Evolutionary conservation across 2,888 invertebrate genomes (phyloP).

Genomic region (Platycheirus rosarum): DNA sequence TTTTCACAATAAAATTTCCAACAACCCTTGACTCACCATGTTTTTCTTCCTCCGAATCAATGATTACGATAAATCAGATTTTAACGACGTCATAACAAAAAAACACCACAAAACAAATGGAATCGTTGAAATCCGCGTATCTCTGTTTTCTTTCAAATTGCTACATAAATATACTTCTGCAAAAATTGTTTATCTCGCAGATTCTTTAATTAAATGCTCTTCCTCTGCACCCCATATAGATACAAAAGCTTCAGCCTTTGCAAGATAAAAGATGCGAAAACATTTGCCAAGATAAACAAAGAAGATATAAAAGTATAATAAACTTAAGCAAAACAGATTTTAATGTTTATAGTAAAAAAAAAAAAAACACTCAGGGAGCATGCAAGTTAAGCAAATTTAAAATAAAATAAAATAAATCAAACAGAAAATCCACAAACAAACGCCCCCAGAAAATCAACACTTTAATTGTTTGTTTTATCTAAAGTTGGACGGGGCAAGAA

Average conservation of each 20-base stretch:
- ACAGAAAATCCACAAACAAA: background rate
- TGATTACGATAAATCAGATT: slow-evolving; percentile 25
- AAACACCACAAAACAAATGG: slow-evolving; percentile 7
- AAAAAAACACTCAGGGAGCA: background rate
- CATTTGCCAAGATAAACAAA: slow-evolving; percentile 19
- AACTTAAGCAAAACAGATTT: slow-evolving; percentile 13
- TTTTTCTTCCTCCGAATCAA: slow-evolving; percentile 7
- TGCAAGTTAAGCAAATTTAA: slow-evolving; percentile 8
- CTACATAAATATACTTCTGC: slow-evolving; percentile 16
- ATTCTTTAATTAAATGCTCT: slow-evolving; percentile 16
- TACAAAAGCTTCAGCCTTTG: background rate
- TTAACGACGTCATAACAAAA: slow-evolving; percentile 23
- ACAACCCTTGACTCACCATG: background rate
- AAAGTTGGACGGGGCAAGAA: slow-evolving; percentile 4
- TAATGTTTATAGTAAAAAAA: slow-evolving; percentile 26
- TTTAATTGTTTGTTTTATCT: background rate
- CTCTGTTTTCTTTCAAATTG: slow-evolving; percentile 20
- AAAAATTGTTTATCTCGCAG: slow-evolving; percentile 18
- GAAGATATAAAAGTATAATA: background rate
- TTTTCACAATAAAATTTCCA: background rate
- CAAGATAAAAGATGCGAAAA: slow-evolving; percentile 9
- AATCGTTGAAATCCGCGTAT: slow-evolving; percentile 7
- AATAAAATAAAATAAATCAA: slow-evolving; percentile 20
- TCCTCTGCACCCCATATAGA: background rate
- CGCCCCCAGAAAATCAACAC: slow-evolving; percentile 1